Conservation (phyloP, 2,888 invertebrate genomes). For the Megastigmus dorsalis region DNA sequence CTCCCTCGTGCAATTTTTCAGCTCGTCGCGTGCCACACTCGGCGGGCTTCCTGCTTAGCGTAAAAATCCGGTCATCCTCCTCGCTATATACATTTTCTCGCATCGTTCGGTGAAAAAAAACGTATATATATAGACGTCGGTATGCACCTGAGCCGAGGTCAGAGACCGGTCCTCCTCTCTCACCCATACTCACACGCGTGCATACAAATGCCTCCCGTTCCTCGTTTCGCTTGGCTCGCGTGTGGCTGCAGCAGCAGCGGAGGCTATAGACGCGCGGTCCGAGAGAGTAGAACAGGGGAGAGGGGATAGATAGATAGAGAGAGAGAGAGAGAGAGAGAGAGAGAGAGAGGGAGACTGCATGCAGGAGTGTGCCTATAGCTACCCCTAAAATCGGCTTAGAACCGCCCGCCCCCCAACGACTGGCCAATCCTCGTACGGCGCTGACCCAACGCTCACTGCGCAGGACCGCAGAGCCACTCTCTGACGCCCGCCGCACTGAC, state of each 20-base stretch:
- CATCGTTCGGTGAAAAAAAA: too few species aligned
- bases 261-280: too few species aligned
- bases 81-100: not conserved
- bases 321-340: too few species aligned
- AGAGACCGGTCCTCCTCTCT: slow-evolving; percentile 48
- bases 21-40: slow-evolving; percentile 57
- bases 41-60: slow-evolving; percentile 40
- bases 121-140: too few species aligned
- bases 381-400: slow-evolving; percentile 73
- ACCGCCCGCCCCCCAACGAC: slow-evolving; percentile 68
- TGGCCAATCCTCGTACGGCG: slow-evolving; percentile 68
- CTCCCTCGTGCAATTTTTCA: not conserved
- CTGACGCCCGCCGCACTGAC: not conserved
- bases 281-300: too few species aligned
- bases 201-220: not conserved
- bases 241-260: too few species aligned
- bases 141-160: slow-evolving; percentile 56
- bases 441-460: slow-evolving; percentile 67
- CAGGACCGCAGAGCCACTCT: slow-evolving; percentile 62
- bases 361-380: slow-evolving; percentile 58
- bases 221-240: too few species aligned
- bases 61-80: not conserved
- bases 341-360: slow-evolving; percentile 58
- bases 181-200: not conserved
- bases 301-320: too few species aligned